Percentiles rank a stretch among this genome's conserved stretches.
phyloP scores from a whole-genome alignment of 2,797 vertebrate genomes.

The Oophaga sylvatica region DNA sequence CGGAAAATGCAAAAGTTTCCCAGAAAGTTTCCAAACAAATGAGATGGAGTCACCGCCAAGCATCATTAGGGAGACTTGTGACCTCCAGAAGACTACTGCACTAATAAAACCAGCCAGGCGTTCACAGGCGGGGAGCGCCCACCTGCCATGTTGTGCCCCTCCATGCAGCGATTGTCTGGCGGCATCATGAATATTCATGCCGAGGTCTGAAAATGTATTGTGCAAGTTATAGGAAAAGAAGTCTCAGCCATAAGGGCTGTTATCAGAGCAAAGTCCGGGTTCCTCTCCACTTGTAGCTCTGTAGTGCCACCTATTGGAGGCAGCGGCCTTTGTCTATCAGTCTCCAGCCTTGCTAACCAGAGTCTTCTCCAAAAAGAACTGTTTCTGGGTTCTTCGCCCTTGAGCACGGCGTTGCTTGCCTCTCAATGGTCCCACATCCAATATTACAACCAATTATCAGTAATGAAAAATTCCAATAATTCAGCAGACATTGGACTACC shows the following conservation, averaged over 20 bases:
- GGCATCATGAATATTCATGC: constrained; percentile 14
- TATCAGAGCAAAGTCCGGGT: not conserved
- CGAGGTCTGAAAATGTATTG: not conserved
- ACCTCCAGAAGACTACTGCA: not conserved
- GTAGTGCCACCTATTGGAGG: too few species aligned
- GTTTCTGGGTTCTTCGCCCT: too few species aligned
- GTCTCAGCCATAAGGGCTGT: not conserved
- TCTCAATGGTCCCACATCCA: too few species aligned
- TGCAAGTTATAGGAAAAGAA: not conserved
- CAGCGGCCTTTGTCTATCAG: too few species aligned
- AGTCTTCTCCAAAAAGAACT: too few species aligned
- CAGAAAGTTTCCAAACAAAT: not conserved
- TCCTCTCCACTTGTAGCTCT: too few species aligned
- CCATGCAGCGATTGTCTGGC: not conserved
- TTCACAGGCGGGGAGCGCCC: not conserved
- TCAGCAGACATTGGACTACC: too few species aligned
- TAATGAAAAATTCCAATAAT: too few species aligned
- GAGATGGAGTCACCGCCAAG: not conserved
- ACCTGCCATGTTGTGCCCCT: not conserved
- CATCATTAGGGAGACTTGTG: not conserved
- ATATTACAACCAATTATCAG: too few species aligned
- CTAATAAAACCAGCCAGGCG: not conserved
- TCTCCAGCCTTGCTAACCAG: too few species aligned
- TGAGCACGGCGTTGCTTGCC: too few species aligned
- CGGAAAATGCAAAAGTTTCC: not conserved